These are phyloP conservation scores for Platypus cylindrus DNA, from an alignment of 2,888 invertebrate genomes.

Conservation along the genomic window DNA sequence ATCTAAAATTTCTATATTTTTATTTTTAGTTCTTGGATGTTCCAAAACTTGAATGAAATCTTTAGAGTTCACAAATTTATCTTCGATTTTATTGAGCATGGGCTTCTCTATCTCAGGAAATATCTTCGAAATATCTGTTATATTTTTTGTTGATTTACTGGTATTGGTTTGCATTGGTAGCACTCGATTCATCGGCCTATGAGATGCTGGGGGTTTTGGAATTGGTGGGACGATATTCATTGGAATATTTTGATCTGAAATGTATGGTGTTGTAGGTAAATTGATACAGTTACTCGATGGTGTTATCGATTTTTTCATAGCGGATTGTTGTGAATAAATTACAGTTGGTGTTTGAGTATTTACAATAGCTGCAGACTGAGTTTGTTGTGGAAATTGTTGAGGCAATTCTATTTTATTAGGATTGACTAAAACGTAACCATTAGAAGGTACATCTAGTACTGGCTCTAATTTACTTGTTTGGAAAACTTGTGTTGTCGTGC, in stretches of 20 bases:
- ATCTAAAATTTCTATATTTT: constrained; percentile 20
- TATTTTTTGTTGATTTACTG: constrained; percentile 33
- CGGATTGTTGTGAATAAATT: constrained; percentile 20
- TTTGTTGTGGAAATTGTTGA: constrained; percentile 20
- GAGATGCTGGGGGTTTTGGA: constrained; percentile 35
- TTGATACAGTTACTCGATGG: constrained; percentile 42
- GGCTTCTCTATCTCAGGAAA: constrained; percentile 32
- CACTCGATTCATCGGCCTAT: constrained; percentile 64
- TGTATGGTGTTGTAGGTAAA: constrained; percentile 43
- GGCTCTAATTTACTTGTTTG: constrained; percentile 79
- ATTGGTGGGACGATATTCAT: constrained; percentile 62
- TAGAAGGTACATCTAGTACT: constrained; percentile 60
- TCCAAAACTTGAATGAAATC: constrained; percentile 13
- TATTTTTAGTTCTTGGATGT: constrained; percentile 14
- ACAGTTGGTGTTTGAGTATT: constrained; percentile 20
- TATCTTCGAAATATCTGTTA: constrained; percentile 39
- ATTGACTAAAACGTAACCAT: constrained; percentile 54
- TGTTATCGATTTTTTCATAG: constrained; percentile 24
- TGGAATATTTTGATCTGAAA: constrained; percentile 47
- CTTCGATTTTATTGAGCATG: constrained; percentile 30
- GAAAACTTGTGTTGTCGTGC: constrained; percentile 73
- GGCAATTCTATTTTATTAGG: constrained; percentile 38
- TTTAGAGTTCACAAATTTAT: constrained; percentile 16
- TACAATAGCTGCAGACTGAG: constrained; percentile 13
- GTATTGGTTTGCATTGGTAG: constrained; percentile 61